phyloP scores from a whole-genome alignment of 37 sponge, comb jelly and placozoan species.

The Halichondria panicea region DNA sequence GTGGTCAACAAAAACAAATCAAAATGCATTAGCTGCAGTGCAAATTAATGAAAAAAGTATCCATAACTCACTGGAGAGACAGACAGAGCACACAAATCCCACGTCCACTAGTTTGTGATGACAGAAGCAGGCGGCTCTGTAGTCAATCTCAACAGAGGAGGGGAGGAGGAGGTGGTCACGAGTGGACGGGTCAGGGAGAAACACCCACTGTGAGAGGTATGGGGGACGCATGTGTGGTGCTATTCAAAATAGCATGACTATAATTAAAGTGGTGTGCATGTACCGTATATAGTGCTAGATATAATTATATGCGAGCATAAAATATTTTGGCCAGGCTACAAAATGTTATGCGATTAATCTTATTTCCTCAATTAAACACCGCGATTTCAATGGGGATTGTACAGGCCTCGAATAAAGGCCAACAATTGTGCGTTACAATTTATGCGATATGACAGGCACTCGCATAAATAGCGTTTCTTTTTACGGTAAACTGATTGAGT shows the following conservation, averaged over 20 bases:
- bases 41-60: background rate
- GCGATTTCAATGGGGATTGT: no score
- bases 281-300: no score
- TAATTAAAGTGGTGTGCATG: no score
- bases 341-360: no score
- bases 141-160: conserved; percentile 69
- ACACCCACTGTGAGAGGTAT: conserved; percentile 80
- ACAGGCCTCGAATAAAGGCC: no score
- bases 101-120: conserved; percentile 80
- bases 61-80: conserved; percentile 79
- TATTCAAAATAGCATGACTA: background rate
- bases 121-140: conserved; percentile 92
- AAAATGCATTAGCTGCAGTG: background rate
- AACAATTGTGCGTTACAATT: no score
- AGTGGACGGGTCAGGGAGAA: conserved; percentile 64
- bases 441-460: no score
- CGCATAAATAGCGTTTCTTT: no score
- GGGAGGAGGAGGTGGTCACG: conserved; percentile 61
- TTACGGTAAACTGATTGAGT: no score
- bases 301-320: no score
- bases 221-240: background rate
- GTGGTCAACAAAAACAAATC: background rate
- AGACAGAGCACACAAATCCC: conserved; percentile 93
- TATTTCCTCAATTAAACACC: no score
- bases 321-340: no score